A percentile compares a stretch with the other conserved stretches of the same genome.
Conservation (phyloP, 2,888 invertebrate genomes). For the Tiliacea aurago region DNA sequence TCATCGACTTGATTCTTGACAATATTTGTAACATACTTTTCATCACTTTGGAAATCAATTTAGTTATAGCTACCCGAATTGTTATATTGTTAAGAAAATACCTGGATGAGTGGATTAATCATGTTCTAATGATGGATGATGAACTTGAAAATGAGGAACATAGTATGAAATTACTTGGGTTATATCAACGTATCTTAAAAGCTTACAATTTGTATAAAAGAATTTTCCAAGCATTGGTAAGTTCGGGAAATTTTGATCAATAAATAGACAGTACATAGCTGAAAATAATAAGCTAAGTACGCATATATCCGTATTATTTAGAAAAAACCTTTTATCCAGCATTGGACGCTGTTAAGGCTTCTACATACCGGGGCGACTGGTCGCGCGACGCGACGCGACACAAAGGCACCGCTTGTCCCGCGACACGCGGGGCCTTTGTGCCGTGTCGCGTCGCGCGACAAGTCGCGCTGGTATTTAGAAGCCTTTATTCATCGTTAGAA, state of each 20-base stretch:
- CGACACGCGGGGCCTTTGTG: too few relatives aligned
- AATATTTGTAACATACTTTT: not conserved
- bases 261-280: not conserved
- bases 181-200: slow-evolving; percentile 19
- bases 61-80: slow-evolving; percentile 21
- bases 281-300: too few relatives aligned
- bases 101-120: slow-evolving; percentile 18
- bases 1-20: not conserved
- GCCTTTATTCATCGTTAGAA: too few relatives aligned
- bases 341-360: too few relatives aligned
- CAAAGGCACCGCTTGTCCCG: too few relatives aligned
- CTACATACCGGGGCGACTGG: too few relatives aligned
- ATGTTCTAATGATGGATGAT: not conserved
- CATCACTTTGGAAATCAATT: slow-evolving; percentile 22
- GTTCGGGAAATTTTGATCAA: not conserved
- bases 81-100: slow-evolving; percentile 25
- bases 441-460: too few relatives aligned
- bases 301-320: too few relatives aligned
- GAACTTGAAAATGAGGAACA: not conserved
- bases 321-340: too few relatives aligned
- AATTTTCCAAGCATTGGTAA: slow-evolving; percentile 25
- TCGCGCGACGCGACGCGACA: too few relatives aligned
- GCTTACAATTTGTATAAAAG: slow-evolving; percentile 14
- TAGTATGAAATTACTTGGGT: slow-evolving; percentile 1
- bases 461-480: too few relatives aligned